Evolutionary conservation across 37 sponge, comb jelly and placozoan genomes (phyloP).

Genomic region (Cladorhizidae sp.): DNA sequence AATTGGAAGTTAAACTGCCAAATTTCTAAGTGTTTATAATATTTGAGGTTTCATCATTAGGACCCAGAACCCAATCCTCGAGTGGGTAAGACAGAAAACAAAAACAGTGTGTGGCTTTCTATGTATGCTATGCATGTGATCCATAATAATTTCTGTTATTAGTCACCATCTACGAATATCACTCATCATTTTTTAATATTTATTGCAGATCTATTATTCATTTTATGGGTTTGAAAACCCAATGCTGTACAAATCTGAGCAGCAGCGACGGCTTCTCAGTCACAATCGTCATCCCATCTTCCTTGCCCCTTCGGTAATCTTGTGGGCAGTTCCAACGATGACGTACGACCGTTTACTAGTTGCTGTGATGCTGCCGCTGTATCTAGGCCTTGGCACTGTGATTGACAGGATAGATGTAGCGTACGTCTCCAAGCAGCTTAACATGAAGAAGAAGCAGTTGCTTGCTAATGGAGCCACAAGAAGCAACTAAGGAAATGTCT

Average conservation of each 20-base stretch:
- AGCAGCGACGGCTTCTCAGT: conserved; percentile 49
- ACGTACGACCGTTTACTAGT: conserved; percentile 69
- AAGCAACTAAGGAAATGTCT: background rate
- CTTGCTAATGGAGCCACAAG: background rate
- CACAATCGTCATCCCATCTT: conserved; percentile 72
- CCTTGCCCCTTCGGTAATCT: conserved; percentile 41
- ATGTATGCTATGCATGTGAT: background rate
- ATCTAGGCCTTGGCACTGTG: conserved; percentile 53
- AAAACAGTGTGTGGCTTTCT: background rate
- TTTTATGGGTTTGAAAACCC: conserved; percentile 47
- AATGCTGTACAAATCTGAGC: conserved; percentile 42
- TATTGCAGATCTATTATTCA: conserved; percentile 56
- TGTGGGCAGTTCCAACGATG: conserved; percentile 73
- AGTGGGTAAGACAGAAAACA: too few species aligned
- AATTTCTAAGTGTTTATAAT: too few species aligned
- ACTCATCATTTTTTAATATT: background rate
- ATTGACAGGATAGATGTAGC: conserved; percentile 32
- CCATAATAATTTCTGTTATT: too few species aligned
- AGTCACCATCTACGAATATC: background rate
- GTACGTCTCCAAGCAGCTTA: conserved; percentile 49
- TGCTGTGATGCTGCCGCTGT: conserved; percentile 65
- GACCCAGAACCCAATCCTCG: too few species aligned
- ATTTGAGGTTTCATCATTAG: too few species aligned
- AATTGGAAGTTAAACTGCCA: too few species aligned
- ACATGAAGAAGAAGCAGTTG: conserved; percentile 38